phyloP scores from a whole-genome alignment of 2,888 invertebrate genomes.

The Leptinotarsa rubiginosa region DNA sequence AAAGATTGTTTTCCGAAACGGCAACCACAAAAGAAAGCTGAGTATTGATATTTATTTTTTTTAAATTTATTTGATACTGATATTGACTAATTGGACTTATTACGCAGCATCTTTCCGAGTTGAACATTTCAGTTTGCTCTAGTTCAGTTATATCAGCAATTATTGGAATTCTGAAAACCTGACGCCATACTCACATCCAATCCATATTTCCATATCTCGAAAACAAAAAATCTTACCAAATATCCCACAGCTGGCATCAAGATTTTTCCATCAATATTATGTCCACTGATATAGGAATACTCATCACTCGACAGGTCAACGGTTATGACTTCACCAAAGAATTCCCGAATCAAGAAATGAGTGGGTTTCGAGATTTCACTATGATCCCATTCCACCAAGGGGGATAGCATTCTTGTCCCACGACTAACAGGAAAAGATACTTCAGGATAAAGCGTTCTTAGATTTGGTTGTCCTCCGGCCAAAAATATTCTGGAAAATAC shows the following conservation, averaged over 20 bases:
- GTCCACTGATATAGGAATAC: slow-evolving; percentile 46
- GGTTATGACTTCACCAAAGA: slow-evolving; percentile 83
- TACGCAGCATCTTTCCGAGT: too few species aligned
- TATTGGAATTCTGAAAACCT: too few species aligned
- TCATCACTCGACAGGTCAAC: slow-evolving; percentile 68
- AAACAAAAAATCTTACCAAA: slow-evolving; percentile 47
- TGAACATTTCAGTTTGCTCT: too few species aligned
- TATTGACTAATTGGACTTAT: too few species aligned
- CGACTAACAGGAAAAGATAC: slow-evolving; percentile 83
- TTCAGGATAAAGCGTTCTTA: slow-evolving; percentile 78
- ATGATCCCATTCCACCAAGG: slow-evolving; percentile 89
- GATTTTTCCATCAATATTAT: slow-evolving; percentile 53
- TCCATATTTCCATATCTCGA: too few species aligned
- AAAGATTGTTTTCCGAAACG: too few species aligned
- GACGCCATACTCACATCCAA: too few species aligned
- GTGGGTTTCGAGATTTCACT: slow-evolving; percentile 80
- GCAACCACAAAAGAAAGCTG: too few species aligned
- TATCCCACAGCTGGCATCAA: slow-evolving; percentile 74
- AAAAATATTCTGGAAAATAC: slow-evolving; percentile 74
- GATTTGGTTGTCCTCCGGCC: slow-evolving; percentile 78
- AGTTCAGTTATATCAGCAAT: too few species aligned
- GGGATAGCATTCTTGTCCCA: slow-evolving; percentile 85
- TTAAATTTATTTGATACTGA: too few species aligned
- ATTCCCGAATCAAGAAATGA: slow-evolving; percentile 68
- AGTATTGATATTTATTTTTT: too few species aligned